These are phyloP conservation scores for Antheraea mylitta DNA, from an alignment of 1,140 invertebrate genomes.

Conservation along the genomic window DNA sequence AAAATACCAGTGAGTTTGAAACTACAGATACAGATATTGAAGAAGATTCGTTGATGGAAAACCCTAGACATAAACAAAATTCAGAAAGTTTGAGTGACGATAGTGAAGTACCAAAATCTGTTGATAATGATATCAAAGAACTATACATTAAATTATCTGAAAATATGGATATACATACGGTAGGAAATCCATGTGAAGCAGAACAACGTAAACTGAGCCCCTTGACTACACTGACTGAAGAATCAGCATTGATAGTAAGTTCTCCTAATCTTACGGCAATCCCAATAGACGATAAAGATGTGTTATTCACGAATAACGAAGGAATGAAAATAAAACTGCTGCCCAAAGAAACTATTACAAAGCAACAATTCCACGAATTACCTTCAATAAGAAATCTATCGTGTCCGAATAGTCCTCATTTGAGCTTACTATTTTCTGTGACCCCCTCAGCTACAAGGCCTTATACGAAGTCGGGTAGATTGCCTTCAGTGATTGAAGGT, in stretches of 20 bases:
- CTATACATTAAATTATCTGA: slow-evolving; percentile 49
- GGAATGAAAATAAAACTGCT: slow-evolving; percentile 38
- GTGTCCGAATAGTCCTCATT: slow-evolving; percentile 36
- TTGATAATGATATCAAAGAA: slow-evolving; percentile 54
- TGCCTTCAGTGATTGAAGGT: slow-evolving; percentile 29
- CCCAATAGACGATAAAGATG: slow-evolving; percentile 25
- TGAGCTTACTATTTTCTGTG: slow-evolving; percentile 45
- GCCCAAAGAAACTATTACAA: slow-evolving; percentile 19
- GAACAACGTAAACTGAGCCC: slow-evolving; percentile 32
- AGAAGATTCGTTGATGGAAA: slow-evolving; percentile 57
- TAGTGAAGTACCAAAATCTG: slow-evolving; percentile 40
- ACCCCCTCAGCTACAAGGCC: slow-evolving; percentile 15
- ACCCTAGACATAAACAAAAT: slow-evolving; percentile 14
- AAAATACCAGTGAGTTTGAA: slow-evolving; percentile 38
- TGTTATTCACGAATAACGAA: slow-evolving; percentile 32
- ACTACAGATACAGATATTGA: slow-evolving; percentile 51
- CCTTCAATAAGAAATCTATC: slow-evolving; percentile 50
- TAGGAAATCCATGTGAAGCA: slow-evolving; percentile 25
- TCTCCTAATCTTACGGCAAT: slow-evolving; percentile 41
- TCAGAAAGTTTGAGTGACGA: slow-evolving; percentile 32
- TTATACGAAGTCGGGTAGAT: slow-evolving; percentile 13
- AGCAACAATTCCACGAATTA: slow-evolving; percentile 35
- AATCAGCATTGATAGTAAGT: slow-evolving; percentile 45
- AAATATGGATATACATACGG: slow-evolving; percentile 31
- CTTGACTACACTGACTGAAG: slow-evolving; percentile 59